A percentile compares a stretch with the other conserved stretches of the same genome.
phyloP scores from a whole-genome alignment of 2,797 vertebrate genomes.

The Botia almorhae region DNA sequence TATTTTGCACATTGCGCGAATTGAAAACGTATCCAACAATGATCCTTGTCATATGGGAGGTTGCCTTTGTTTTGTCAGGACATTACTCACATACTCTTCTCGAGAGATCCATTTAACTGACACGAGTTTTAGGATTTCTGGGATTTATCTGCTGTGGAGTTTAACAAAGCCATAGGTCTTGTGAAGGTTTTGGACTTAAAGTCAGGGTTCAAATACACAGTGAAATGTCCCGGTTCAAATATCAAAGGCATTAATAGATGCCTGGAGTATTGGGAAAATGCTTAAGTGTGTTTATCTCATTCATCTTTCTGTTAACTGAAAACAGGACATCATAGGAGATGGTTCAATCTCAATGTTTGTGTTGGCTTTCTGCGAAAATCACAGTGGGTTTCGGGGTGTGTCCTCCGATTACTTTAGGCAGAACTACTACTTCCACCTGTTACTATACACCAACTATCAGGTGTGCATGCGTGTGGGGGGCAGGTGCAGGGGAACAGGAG shows the following conservation, averaged over 20 bases:
- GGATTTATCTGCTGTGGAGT: conserved; percentile 37
- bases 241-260: conserved; percentile 31
- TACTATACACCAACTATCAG: conserved; percentile 7
- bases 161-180: conserved; percentile 20
- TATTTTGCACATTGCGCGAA: conserved; percentile 60
- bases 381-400: not conserved
- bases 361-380: not conserved
- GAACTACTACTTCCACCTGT: conserved; percentile 17
- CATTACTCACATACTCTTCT: conserved; percentile 64
- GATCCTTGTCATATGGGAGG: conserved; percentile 65
- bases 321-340: conserved; percentile 21
- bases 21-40: conserved; percentile 53
- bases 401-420: not conserved
- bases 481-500: conserved; percentile 49
- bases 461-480: conserved; percentile 34
- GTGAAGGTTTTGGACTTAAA: not conserved
- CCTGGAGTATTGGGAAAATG: conserved; percentile 18
- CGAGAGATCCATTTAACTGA: conserved; percentile 48
- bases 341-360: conserved; percentile 12
- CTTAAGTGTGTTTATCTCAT: conserved; percentile 25
- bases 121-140: conserved; percentile 34
- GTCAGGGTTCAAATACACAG: conserved; percentile 14
- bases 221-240: conserved; percentile 6
- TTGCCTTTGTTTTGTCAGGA: conserved; percentile 60
- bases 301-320: conserved; percentile 11